Evolutionary conservation across 2,888 invertebrate species (phyloP), one percentile per base, ranked within the genome.

Genomic region (Bedellia somnulentella): DNA sequence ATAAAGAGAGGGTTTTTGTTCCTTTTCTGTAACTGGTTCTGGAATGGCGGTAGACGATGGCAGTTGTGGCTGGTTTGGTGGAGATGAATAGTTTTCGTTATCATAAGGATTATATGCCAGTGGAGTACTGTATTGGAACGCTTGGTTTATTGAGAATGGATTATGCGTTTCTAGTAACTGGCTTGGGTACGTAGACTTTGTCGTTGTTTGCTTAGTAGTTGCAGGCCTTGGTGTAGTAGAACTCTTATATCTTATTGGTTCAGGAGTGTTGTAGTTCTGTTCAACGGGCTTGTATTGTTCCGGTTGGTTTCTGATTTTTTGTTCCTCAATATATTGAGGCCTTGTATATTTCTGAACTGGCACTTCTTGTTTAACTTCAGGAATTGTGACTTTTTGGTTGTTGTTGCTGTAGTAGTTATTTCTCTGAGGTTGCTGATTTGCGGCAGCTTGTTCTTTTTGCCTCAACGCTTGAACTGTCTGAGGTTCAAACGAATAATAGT

Each of bases 81-180:
- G 50, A 16, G 51, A 53, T 2, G 46, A 47, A 42, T 66, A 67
- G 24, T 54, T 48, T 27, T 73, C 73, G 13, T 75, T 70, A 15
- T 58, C 62, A 38, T 59, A 64, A 34, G 49, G 63, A 31, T 67
- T 67, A 38, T 73, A 68, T 35, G 73, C 76, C 33, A 71, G 45
- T 18, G 75, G 73, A 29, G 73, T 73, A 41, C 67, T 76, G 35
- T 68, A 68, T 41, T 71, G 68, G 50, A 75, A 75, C 0, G 71
- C 75, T 41, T 75, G 75, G 39, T 76, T 78, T 31, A 75, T 75
- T 1, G 71, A 71, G 40, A 68, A 76, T 2, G 77, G 75, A 38
- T 75, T 75, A 32, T 75, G 75, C 8, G 75, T 75, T 43, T 75
- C 73, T 10, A 75, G 41, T 28, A 75, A 41, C 36, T 63, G 67